Evolutionary conservation across 1,140 invertebrate genomes (phyloP), one percentile per base, ranked within the genome.

Genomic region (Tetramorium alpestre): DNA sequence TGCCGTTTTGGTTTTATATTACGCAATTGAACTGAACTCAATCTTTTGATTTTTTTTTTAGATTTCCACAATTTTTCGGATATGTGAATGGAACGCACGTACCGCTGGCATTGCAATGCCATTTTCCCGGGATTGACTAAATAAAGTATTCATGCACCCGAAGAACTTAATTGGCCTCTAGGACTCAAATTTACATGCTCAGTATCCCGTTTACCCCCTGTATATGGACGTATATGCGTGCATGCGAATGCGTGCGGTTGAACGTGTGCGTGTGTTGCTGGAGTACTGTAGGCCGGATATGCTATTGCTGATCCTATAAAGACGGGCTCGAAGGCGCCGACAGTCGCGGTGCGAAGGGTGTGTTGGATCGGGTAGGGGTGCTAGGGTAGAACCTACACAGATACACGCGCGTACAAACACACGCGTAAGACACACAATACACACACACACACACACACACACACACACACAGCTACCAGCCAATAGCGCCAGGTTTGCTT

Each of bases 401-500:
- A 88, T 62, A 88, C 67, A 85, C 5, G 13, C 22, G 18, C 49
- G 54, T 18, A 56, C 44, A 25, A 38, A 16, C 10, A 28, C 11
- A n/a, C 16, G 25, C 60, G 25, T 16, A 13, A 38, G 4, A 47
- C 44, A 49, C 16, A 60, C 49, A n/a, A 1, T 8, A 10, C 25
- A 54, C 38, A 10, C 25, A 54, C 65, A 82, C 16, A 73, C 1
- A 44, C 18, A 54, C 51, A 54, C 51, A 10, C 18, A 54, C 41
- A 33, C n/a, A 69, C 41, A 6, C 25, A 44, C 64, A 82, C 38
- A 75, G 67, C 84, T 67, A 90, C 56, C 54, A 82, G 89, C 90
- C 91, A 75, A 87, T 73, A 76, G 47, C 89, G 70, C 88, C 86
- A 93, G 89, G 92, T 92, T 94, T 93, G 93, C 94, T 95, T 95